Evolutionary conservation across 2,888 invertebrate species (phyloP), one percentile per base, ranked within the genome.

Genomic region (Agrochola circellaris): DNA sequence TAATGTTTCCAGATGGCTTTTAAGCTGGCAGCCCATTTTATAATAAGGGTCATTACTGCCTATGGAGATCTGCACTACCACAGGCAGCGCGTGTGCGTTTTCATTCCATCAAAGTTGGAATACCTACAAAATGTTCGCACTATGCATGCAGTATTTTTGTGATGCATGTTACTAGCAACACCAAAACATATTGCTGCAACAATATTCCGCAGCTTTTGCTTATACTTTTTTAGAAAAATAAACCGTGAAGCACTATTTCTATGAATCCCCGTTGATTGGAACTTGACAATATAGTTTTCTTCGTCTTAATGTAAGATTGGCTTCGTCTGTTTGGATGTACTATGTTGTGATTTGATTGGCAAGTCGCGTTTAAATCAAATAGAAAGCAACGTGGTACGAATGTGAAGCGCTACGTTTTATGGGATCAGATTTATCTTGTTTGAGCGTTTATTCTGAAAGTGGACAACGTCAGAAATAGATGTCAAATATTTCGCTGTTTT

Each of bases 261-360:
- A 13, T 51, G 17, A 51, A 75, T 42, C 60, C 20, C 11, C 34
- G 38, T 77, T 64, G 48, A 65, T 51, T 60, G 58, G n/a, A 51
- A 13, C 42, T 26, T 26, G 11, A 69, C 65, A 77, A 77, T 77
- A 56, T 60, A 51, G n/a, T 51, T 48, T 68, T 65, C 54, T 67
- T 45, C 30, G 20, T 26, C 38, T 26, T 58, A 58, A 58, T 70
- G 1, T 38, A 23, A 70, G 73, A 73, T 80, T 74, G 65, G 48
- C 45, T 58, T 70, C 62, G 42, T 62, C 34, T 42, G 7, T 48
- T 73, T 70, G 58, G 42, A 62, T 74, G 20, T 62, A 42, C 9
- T 42, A 61, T 56, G 26, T 23, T 48, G 45, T 62, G 60, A 79
- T 78, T 78, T 66, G 79, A 78, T 68, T 79, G 73, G 51, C 15